Conservation (phyloP, 1,140 invertebrate genomes). For the Holotrichia oblita region DNA sequence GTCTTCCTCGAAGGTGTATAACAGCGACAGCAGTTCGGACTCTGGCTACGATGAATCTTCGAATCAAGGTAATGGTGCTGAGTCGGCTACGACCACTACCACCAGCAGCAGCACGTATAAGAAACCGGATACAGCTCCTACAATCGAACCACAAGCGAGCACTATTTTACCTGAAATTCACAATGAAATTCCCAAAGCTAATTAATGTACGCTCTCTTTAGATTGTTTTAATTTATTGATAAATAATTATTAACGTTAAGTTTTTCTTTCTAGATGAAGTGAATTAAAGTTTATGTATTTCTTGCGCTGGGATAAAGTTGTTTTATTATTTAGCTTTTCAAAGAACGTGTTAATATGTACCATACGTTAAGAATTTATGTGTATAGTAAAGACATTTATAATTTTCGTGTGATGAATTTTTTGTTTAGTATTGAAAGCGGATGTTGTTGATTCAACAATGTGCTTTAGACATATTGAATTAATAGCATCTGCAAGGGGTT, state of each 20-base stretch:
- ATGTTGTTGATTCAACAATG: background rate
- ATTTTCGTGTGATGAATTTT: constrained; percentile 29
- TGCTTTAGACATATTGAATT: background rate
- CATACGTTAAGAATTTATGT: constrained; percentile 32
- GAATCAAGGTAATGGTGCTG: constrained; percentile 61
- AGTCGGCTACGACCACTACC: constrained; percentile 42
- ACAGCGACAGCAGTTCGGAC: constrained; percentile 70
- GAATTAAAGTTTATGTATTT: constrained; percentile 47
- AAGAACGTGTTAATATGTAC: constrained; percentile 1
- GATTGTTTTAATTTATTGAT: constrained; percentile 58
- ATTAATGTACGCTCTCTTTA: constrained; percentile 56
- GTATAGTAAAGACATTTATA: constrained; percentile 42
- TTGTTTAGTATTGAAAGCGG: constrained; percentile 36
- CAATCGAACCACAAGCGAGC: constrained; percentile 43
- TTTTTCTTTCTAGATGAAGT: constrained; percentile 46
- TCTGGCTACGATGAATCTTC: constrained; percentile 72
- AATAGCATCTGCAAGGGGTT: background rate
- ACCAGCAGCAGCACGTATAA: constrained; percentile 42
- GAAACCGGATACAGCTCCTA: constrained; percentile 42
- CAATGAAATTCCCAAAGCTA: constrained; percentile 46
- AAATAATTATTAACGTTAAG: constrained; percentile 48
- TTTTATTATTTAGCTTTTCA: constrained; percentile 30
- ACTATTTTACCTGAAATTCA: constrained; percentile 53
- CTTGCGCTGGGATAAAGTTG: constrained; percentile 44
- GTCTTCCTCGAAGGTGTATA: constrained; percentile 60